A percentile compares a stretch with the other conserved stretches of the same genome.
Evolutionary conservation across 2,888 invertebrate species (phyloP).

Genomic region (Habroteleia sp.): DNA sequence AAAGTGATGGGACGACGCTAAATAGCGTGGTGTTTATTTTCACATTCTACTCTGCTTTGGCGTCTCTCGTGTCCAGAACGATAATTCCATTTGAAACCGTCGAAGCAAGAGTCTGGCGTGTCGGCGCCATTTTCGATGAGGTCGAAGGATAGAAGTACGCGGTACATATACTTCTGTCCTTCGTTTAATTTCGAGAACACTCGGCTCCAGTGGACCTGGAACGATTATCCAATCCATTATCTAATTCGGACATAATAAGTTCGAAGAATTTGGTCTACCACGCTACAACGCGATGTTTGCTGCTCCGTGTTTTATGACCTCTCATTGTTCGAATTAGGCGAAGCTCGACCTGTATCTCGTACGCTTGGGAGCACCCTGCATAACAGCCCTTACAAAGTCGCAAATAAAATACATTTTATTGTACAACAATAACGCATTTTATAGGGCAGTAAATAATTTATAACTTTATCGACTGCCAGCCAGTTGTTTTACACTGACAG

Average conservation of each 20-base stretch:
- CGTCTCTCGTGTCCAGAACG: constrained; percentile 1
- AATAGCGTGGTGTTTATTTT: constrained; percentile 7
- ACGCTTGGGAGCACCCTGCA: background rate
- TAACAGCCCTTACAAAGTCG: constrained; percentile 5
- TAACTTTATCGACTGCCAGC: constrained; percentile 42
- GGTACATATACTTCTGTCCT: constrained; percentile 37
- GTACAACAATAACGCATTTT: constrained; percentile 38
- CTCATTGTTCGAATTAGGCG: constrained; percentile 36
- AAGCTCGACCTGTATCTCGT: constrained; percentile 19
- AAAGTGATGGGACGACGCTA: background rate
- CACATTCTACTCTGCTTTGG: background rate
- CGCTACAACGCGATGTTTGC: constrained; percentile 16
- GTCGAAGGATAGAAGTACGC: constrained; percentile 30
- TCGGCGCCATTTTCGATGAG: constrained; percentile 32
- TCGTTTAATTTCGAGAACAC: constrained; percentile 29
- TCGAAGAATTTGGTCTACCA: constrained; percentile 48
- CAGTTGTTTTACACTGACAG: constrained; percentile 32
- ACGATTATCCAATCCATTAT: constrained; percentile 46
- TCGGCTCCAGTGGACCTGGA: constrained; percentile 17
- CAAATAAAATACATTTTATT: constrained; percentile 32
- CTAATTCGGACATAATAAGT: constrained; percentile 53
- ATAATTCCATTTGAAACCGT: constrained; percentile 17
- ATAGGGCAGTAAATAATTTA: constrained; percentile 54
- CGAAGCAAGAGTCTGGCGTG: constrained; percentile 16
- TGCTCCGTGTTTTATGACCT: constrained; percentile 27